These are phyloP conservation scores for Nomada fucata DNA, from an alignment of 2,888 invertebrate species.

Conservation along the genomic window DNA sequence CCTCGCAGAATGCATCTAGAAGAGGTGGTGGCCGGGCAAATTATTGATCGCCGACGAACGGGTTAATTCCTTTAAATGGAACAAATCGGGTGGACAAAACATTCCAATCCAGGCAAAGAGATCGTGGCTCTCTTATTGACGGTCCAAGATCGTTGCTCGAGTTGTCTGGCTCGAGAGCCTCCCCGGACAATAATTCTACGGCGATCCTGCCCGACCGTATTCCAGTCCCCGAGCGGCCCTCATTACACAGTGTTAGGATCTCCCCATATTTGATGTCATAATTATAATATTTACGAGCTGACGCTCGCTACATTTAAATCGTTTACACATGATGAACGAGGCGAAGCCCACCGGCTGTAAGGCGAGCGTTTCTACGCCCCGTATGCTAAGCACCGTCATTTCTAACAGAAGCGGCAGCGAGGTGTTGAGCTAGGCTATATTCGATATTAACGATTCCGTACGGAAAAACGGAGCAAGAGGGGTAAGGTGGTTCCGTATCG, in stretches of 20 bases:
- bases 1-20: conserved; percentile 45
- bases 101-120: conserved; percentile 58
- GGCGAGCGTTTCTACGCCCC: background rate
- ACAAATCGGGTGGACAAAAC: conserved; percentile 73
- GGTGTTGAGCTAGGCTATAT: too few relatives aligned
- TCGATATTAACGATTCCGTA: conserved; percentile 18
- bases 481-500: conserved; percentile 24
- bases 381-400: conserved; percentile 1
- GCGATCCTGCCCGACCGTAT: conserved; percentile 53
- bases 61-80: conserved; percentile 72
- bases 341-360: conserved; percentile 54
- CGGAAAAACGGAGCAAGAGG: background rate
- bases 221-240: conserved; percentile 60
- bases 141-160: conserved; percentile 2
- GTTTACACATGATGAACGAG: conserved; percentile 75
- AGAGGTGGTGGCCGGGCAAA: conserved; percentile 65
- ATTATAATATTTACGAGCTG: conserved; percentile 77
- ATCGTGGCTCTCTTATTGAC: conserved; percentile 41
- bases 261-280: conserved; percentile 75
- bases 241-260: conserved; percentile 73
- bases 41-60: conserved; percentile 70
- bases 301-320: conserved; percentile 75
- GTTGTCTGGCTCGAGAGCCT: background rate
- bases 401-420: background rate
- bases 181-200: conserved; percentile 62